These are phyloP conservation scores for Andrena haemorrhoa DNA, from an alignment of 2,888 invertebrate species.

Conservation along the genomic window DNA sequence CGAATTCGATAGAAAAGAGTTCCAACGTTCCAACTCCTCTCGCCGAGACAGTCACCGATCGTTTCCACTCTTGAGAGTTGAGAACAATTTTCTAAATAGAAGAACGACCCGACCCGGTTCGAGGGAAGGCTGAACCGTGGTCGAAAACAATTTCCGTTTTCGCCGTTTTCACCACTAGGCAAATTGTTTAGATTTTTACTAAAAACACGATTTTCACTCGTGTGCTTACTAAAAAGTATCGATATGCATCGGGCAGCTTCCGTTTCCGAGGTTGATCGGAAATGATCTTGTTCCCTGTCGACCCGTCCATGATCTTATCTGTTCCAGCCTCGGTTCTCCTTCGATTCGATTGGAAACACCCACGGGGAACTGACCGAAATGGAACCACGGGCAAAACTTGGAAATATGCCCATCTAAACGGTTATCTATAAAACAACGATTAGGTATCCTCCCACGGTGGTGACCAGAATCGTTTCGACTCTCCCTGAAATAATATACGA, in stretches of 20 bases:
- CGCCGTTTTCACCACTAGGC: neutral
- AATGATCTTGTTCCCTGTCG: slow-evolving; percentile 8
- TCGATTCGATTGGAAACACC: slow-evolving; percentile 24
- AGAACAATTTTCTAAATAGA: slow-evolving; percentile 56
- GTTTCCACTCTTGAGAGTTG: slow-evolving; percentile 49
- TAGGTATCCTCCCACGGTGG: neutral
- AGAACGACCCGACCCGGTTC: neutral
- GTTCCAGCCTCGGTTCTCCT: slow-evolving; percentile 27
- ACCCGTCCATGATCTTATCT: slow-evolving; percentile 31
- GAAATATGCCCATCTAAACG: slow-evolving; percentile 17
- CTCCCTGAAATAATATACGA: no score
- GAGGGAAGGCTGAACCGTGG: neutral
- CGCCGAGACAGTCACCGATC: slow-evolving; percentile 32
- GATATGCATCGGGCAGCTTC: neutral
- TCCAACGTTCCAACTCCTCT: neutral
- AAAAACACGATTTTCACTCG: no score
- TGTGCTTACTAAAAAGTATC: neutral
- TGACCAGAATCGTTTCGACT: no score
- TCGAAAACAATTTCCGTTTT: slow-evolving; percentile 12
- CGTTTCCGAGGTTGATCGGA: slow-evolving; percentile 9
- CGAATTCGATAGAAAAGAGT: slow-evolving; percentile 45
- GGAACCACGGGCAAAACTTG: slow-evolving; percentile 1
- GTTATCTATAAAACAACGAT: neutral
- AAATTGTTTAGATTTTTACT: no score
- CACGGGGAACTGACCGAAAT: neutral